A percentile compares a stretch with the other conserved stretches of the same genome.
Conservation (phyloP, 2,797 vertebrate genomes). For the Clamator glandarius region DNA sequence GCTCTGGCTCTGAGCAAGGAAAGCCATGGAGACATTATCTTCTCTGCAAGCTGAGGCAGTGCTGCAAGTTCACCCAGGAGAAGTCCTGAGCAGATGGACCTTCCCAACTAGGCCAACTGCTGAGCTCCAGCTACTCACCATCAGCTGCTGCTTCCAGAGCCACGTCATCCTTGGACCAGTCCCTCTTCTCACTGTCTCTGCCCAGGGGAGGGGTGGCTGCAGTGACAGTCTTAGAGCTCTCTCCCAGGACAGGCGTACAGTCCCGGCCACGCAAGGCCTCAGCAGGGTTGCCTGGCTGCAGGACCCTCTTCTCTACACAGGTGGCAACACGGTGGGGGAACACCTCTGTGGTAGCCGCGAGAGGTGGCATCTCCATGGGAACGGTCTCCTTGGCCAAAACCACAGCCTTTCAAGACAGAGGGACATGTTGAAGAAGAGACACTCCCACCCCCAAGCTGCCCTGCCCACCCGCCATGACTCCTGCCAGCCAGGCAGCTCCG, state of each 20-base stretch:
- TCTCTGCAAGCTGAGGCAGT: not conserved
- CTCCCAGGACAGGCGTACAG: constrained; percentile 28
- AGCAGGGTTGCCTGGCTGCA: constrained; percentile 53
- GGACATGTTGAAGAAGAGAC: not conserved
- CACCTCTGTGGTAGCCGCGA: not conserved
- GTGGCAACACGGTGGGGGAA: constrained; percentile 24
- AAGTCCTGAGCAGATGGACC: not conserved
- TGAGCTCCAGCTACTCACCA: constrained; percentile 74
- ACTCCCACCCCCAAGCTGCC: not conserved
- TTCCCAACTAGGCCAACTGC: not conserved
- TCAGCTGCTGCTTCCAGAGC: constrained; percentile 79
- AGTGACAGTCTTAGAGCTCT: constrained; percentile 36
- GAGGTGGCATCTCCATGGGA: constrained; percentile 56
- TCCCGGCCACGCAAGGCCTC: constrained; percentile 44
- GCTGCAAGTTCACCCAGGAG: not conserved
- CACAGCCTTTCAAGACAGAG: constrained; percentile 34
- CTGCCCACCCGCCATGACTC: not conserved
- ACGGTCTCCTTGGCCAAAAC: constrained; percentile 35
- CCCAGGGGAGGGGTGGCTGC: not conserved
- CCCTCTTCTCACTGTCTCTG: constrained; percentile 78
- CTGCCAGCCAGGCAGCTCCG: not conserved
- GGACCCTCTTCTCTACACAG: constrained; percentile 66
- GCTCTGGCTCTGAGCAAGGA: constrained; percentile 81
- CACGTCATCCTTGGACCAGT: constrained; percentile 85
- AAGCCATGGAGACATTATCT: not conserved